Evolutionary conservation across 2,888 invertebrate species (phyloP).

Genomic region (Tipula vernalis): DNA sequence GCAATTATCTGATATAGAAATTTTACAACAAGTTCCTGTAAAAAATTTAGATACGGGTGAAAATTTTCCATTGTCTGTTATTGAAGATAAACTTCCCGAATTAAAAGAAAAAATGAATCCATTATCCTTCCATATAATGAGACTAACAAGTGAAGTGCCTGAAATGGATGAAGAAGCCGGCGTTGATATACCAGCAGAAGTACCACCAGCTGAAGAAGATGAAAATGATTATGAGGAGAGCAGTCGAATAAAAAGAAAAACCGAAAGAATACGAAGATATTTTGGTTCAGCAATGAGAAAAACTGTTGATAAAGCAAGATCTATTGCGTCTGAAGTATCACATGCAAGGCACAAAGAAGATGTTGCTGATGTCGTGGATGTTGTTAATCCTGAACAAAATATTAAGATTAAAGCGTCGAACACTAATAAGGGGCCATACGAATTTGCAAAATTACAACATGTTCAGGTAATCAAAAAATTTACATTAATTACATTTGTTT

Average conservation of each 20-base stretch:
- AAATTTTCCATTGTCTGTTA: slow-evolving; percentile 83
- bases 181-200: slow-evolving; percentile 27
- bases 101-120: slow-evolving; percentile 83
- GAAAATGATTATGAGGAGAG: slow-evolving; percentile 36
- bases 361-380: slow-evolving; percentile 71
- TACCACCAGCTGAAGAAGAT: slow-evolving; percentile 32
- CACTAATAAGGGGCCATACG: slow-evolving; percentile 93
- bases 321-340: slow-evolving; percentile 76
- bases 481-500: neutral
- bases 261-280: slow-evolving; percentile 59
- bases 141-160: slow-evolving; percentile 66
- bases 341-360: slow-evolving; percentile 81
- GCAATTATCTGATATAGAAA: slow-evolving; percentile 81
- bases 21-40: slow-evolving; percentile 80
- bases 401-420: slow-evolving; percentile 89
- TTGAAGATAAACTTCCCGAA: slow-evolving; percentile 37
- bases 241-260: slow-evolving; percentile 36
- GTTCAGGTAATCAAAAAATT: slow-evolving; percentile 49
- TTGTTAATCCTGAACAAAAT: slow-evolving; percentile 63
- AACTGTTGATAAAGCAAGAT: slow-evolving; percentile 83
- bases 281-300: slow-evolving; percentile 82
- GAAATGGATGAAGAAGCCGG: slow-evolving; percentile 60
- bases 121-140: slow-evolving; percentile 86
- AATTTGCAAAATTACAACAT: slow-evolving; percentile 83
- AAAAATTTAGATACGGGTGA: slow-evolving; percentile 75